Evolutionary conservation across 2,888 invertebrate species (phyloP), one percentile per base, ranked within the genome.

Genomic region (Stramonita haemastoma): DNA sequence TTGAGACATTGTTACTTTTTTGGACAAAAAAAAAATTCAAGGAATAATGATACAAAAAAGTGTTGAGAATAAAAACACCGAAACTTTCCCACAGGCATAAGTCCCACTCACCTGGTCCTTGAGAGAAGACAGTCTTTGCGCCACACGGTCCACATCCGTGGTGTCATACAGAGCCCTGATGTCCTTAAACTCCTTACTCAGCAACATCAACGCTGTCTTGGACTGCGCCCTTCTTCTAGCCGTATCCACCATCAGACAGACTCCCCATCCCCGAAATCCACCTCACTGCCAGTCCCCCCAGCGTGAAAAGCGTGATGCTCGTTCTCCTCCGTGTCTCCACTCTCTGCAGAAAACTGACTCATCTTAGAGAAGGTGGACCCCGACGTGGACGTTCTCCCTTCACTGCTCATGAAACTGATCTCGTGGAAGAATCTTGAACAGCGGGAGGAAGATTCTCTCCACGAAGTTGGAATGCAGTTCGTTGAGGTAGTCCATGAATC

Each of bases 141-240:
- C 93, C 6, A 94, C 90, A 29, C 92, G 93, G 87, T 94, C 94
- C 13, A 94, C 91, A 29, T 94, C 94, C 0, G 93, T 90, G 6
- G 93, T 93, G 88, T 95, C 95, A 87, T 94, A 95, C 22, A 95
- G 90, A 22, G 92, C 90, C 88, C 93, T 93, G 22, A 95, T 93
- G 77, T 94, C 94, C 60, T 90, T 90, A 83, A 94, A 94, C 79
- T 95, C 94, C 70, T 93, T 91, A 19, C 93, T 91, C 15, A 95
- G 91, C 57, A 92, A 89, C 22, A 93, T 86, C 17, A 95, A 91
- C 1, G 94, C 93, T 6, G 94, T 91, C 91, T 92, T 92, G 11
- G 94, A 93, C n/a, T 94, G 91, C n/a, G 92, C 90, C 46, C 91
- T 89, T 32, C 90, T 92, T 13, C 93, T 90, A 0, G 91, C 92